Conservation (phyloP, 2,113 vertebrate genomes). For the Cathartes aura region DNA sequence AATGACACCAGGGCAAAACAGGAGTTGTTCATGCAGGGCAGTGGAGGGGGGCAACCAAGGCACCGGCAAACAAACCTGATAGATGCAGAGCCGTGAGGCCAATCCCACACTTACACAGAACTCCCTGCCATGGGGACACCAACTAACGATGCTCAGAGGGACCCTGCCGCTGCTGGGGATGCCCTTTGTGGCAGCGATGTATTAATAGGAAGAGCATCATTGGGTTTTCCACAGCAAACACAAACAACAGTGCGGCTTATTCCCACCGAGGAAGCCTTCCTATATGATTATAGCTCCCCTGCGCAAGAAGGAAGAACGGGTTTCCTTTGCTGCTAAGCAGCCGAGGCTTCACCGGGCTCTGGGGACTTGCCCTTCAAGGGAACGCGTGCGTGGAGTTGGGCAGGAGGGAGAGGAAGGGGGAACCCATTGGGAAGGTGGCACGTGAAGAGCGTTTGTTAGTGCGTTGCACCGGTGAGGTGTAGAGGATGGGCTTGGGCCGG, state of each 20-base stretch:
- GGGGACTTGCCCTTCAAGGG: not conserved
- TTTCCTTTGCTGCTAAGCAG: not conserved
- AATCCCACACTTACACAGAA: not conserved
- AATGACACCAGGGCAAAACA: fast-evolving
- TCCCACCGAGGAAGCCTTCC: not conserved
- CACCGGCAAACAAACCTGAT: not conserved
- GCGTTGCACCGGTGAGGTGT: fast-evolving
- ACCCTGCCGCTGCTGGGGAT: not conserved
- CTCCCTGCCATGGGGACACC: not conserved
- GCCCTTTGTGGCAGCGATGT: not conserved
- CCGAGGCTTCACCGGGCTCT: not conserved
- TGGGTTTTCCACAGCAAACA: not conserved
- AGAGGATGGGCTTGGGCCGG: not conserved
- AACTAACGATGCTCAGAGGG: not conserved
- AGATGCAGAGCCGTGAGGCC: not conserved
- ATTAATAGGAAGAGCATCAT: fast-evolving
- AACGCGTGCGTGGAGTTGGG: fast-evolving
- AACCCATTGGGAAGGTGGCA: not conserved
- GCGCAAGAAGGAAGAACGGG: fast-evolving
- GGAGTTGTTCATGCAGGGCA: not conserved
- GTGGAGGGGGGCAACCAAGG: not conserved
- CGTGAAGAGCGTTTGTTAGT: fast-evolving
- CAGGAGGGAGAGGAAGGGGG: not conserved
- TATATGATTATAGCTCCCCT: fast-evolving
- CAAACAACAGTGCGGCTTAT: not conserved